Evolutionary conservation across 1,140 invertebrate genomes (phyloP).

Genomic region (Lepidurus packardi): DNA sequence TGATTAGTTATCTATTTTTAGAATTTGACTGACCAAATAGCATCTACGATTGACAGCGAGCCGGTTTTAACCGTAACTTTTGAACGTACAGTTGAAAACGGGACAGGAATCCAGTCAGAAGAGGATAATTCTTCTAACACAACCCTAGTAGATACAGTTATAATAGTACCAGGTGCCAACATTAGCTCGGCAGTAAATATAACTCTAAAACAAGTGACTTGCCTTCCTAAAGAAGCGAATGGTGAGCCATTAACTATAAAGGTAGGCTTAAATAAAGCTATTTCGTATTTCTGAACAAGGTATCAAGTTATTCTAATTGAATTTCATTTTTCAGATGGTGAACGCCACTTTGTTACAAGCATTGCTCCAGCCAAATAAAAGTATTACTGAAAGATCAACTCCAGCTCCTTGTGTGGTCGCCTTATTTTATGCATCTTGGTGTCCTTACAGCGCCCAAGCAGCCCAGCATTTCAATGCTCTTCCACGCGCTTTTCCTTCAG

Average conservation of each 20-base stretch:
- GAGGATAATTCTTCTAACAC: not conserved
- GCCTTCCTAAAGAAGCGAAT: conserved; percentile 17
- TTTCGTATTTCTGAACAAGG: not conserved
- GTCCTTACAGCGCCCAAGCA: conserved; percentile 80
- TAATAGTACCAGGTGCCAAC: conserved; percentile 2
- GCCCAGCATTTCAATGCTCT: conserved; percentile 87
- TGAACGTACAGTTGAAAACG: not conserved
- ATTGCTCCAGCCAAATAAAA: conserved; percentile 51
- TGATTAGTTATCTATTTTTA: not conserved
- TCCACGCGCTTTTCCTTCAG: conserved; percentile 71
- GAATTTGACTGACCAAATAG: not conserved
- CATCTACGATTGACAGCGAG: not conserved
- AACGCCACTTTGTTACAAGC: conserved; percentile 52
- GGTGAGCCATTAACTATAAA: conserved; percentile 22
- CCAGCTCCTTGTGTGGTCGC: conserved; percentile 69
- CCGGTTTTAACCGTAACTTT: not conserved
- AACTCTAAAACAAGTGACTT: conserved; percentile 28
- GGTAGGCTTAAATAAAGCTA: not conserved
- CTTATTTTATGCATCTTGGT: conserved; percentile 83
- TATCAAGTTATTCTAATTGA: not conserved
- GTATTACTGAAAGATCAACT: conserved; percentile 47
- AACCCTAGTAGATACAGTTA: not conserved
- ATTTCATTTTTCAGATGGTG: conserved; percentile 37
- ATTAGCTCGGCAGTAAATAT: not conserved
- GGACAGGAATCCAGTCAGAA: not conserved